A percentile compares a stretch with the other conserved stretches of the same genome.
These are phyloP conservation scores for Ditula angustiorana DNA, from an alignment of 2,888 invertebrate species.

Conservation along the genomic window DNA sequence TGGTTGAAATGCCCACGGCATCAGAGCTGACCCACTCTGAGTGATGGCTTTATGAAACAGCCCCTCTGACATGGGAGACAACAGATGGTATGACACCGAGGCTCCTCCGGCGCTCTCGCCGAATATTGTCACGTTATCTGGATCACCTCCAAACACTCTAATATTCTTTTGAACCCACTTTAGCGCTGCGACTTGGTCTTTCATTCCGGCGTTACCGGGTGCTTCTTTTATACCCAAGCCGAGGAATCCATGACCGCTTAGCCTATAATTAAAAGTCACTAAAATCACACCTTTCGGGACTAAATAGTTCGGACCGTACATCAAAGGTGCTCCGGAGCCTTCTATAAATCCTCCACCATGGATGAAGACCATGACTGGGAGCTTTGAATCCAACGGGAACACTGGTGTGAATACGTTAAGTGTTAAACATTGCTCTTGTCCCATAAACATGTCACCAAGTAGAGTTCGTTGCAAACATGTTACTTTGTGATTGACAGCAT, in stretches of 20 bases:
- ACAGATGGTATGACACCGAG: conserved; percentile 71
- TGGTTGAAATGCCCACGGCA: conserved; percentile 68
- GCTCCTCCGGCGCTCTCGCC: conserved; percentile 75
- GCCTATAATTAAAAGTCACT: conserved; percentile 72
- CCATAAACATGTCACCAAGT: not conserved
- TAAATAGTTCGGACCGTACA: conserved; percentile 71
- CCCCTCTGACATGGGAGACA: too few relatives aligned
- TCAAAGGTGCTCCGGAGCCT: conserved; percentile 58
- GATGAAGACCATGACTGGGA: conserved; percentile 76
- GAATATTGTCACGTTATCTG: conserved; percentile 68
- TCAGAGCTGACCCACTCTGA: conserved; percentile 72
- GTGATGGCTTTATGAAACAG: too few relatives aligned
- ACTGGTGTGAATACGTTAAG: conserved; percentile 70
- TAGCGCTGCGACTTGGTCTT: conserved; percentile 71
- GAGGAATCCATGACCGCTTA: conserved; percentile 69
- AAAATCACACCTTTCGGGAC: conserved; percentile 65
- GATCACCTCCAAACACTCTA: conserved; percentile 66
- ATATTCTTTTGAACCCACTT: conserved; percentile 70
- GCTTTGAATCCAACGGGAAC: conserved; percentile 44
- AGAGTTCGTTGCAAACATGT: conserved; percentile 57
- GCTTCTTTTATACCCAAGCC: conserved; percentile 72
- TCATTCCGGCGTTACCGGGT: conserved; percentile 72
- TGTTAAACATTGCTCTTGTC: conserved; percentile 59
- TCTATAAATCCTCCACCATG: conserved; percentile 74
- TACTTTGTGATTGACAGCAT: conserved; percentile 66